Conservation (phyloP, 2,888 invertebrate species). For the Chydorus sphaericus region DNA sequence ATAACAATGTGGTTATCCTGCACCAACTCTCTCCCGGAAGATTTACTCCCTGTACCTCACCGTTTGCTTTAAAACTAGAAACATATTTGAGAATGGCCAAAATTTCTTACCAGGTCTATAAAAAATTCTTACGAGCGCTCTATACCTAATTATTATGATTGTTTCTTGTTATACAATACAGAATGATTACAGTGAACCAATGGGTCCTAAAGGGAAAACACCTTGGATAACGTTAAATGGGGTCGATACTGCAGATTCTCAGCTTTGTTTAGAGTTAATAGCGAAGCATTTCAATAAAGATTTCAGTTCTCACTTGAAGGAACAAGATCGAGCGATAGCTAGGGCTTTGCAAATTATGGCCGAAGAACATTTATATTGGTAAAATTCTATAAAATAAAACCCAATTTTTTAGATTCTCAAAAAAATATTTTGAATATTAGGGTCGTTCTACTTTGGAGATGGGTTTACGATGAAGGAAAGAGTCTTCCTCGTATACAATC, state of each 20-base stretch:
- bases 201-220: not conserved
- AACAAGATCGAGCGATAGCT: not conserved
- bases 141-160: not conserved
- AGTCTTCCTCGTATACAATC: constrained; percentile 13
- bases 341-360: not conserved
- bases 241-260: not conserved
- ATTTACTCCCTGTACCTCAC: not conserved
- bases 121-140: not conserved
- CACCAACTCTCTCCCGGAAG: no score
- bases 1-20: no score
- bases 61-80: not conserved
- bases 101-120: not conserved
- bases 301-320: not conserved
- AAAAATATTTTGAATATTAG: not conserved
- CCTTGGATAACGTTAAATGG: not conserved
- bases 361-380: constrained; percentile 31
- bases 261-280: not conserved
- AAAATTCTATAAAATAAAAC: no score
- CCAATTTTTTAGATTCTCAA: not conserved
- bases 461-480: not conserved
- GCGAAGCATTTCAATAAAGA: not conserved
- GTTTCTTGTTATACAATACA: not conserved
- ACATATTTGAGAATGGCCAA: not conserved
- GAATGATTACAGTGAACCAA: not conserved
- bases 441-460: not conserved